Evolutionary conservation across 2,888 invertebrate genomes (phyloP), one percentile per base, ranked within the genome.

Genomic region (Cheilosia urbana): DNA sequence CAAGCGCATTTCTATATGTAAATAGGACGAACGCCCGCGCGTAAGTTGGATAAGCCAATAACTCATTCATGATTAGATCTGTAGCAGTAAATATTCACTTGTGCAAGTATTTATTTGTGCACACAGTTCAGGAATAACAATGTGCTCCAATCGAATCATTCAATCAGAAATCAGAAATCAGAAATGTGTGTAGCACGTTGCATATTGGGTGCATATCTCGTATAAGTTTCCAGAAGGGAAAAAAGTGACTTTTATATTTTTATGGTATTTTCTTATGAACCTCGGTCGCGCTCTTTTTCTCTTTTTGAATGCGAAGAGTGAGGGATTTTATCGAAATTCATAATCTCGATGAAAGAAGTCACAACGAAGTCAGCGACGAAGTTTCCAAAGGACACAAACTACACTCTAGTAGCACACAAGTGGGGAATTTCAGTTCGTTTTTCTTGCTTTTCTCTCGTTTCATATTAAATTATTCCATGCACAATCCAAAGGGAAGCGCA

Each of bases 381-480:
- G 58, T 72, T 72, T 77, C 62, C 66, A 66, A 51, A 71, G 27
- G 49, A 82, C 77, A 66, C 51, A 66, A 47, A 62, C 62, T 37
- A 47, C 17, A 68, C 76, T 45, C 37, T 53, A 34, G 27, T 57
- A 37, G 45, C 60, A 27, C 42, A 45, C 51, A 45, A 42, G 47
- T 68, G 57, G 49, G 80, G 73, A 84, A 71, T 84, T 84, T 73
- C 27, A 65, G n/a, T 66, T 27, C 15, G 42, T 81, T 73, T 75
- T 75, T 78, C 78, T 27, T 21, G 42, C 75, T 68, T 75, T 75
- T 78, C 78, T 62, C 73, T 73, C 78, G 62, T 78, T 73, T 78
- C 45, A 62, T 63, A 65, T 75, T 80, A 84, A 84, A 84, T 84
- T 84, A 84, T 84, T 84, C 84, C 80, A 75, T 84, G 84, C 80